A percentile compares a stretch with the other conserved stretches of the same genome.
phyloP scores from a whole-genome alignment of 2,797 vertebrate species.

The Falco concolor region DNA sequence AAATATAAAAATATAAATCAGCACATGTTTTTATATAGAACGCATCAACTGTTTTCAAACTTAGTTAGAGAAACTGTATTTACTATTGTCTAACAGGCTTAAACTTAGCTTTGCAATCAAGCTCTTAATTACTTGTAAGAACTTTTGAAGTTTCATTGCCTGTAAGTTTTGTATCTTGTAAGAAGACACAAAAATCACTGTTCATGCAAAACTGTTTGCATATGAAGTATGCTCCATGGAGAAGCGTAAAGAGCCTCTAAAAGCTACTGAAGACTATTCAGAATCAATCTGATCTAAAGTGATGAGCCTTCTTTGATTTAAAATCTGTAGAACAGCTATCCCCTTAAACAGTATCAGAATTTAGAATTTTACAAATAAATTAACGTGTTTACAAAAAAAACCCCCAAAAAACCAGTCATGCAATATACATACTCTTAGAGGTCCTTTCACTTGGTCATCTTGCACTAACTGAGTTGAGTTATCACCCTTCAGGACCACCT shows the following conservation, averaged over 20 bases:
- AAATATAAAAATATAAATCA: neutral
- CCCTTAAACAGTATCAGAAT: neutral
- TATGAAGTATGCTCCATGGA: neutral
- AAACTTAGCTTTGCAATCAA: neutral
- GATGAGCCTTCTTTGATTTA: neutral
- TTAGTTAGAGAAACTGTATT: neutral
- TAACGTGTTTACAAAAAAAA: neutral
- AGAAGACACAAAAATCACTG: neutral
- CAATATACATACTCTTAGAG: constrained; percentile 84
- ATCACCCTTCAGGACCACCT: constrained; percentile 91
- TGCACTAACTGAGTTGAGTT: constrained; percentile 92
- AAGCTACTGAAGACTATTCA: neutral
- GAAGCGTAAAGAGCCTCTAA: neutral
- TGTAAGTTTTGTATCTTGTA: neutral
- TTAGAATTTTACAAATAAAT: neutral
- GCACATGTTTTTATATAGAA: neutral
- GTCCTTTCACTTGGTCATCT: constrained; percentile 95
- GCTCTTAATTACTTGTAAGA: neutral
- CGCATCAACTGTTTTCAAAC: neutral
- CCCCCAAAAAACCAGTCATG: no score
- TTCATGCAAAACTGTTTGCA: neutral
- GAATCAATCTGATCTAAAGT: neutral
- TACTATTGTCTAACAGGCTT: neutral
- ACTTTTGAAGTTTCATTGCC: neutral
- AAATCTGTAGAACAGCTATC: neutral